phyloP scores from a whole-genome alignment of 2,888 invertebrate genomes.

The Bombyx huttoni region DNA sequence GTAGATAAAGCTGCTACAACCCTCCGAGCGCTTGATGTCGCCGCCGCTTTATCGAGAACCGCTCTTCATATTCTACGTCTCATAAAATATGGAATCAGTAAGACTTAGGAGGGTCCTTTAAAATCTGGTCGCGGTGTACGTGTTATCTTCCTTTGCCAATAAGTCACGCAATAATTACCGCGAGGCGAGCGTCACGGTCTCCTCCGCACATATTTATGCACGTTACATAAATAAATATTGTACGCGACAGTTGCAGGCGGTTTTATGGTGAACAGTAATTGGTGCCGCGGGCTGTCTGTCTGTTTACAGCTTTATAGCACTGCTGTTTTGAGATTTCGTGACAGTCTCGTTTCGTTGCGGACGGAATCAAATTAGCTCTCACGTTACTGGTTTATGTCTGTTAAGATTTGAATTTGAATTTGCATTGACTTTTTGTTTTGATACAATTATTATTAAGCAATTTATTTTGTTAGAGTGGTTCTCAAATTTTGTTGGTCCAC shows the following conservation, averaged over 20 bases:
- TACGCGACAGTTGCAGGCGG: conserved; percentile 41
- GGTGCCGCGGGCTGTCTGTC: conserved; percentile 29
- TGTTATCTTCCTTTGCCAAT: conserved; percentile 67
- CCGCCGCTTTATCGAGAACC: conserved; percentile 31
- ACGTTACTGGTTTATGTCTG: too few species aligned
- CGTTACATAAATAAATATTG: conserved; percentile 49
- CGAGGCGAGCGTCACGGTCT: conserved; percentile 52
- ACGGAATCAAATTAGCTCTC: neutral
- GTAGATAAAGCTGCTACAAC: conserved; percentile 60
- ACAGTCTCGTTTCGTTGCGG: conserved; percentile 9
- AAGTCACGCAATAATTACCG: conserved; percentile 71
- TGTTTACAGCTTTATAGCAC: conserved; percentile 16
- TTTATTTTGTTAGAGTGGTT: too few species aligned
- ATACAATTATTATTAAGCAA: too few species aligned
- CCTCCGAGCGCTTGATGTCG: conserved; percentile 39
- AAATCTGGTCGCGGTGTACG: conserved; percentile 42
- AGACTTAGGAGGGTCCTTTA: conserved; percentile 19
- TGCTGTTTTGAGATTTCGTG: conserved; percentile 19
- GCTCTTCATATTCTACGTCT: conserved; percentile 9
- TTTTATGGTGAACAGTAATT: conserved; percentile 36
- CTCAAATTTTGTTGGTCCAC: too few species aligned
- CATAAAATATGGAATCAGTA: conserved; percentile 3
- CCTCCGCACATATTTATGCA: conserved; percentile 59
- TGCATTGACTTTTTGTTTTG: neutral
- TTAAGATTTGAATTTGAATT: neutral